A percentile compares a stretch with the other conserved stretches of the same genome.
Conservation (phyloP, 2,113 vertebrate species). For the Thunnus maccoyii region DNA sequence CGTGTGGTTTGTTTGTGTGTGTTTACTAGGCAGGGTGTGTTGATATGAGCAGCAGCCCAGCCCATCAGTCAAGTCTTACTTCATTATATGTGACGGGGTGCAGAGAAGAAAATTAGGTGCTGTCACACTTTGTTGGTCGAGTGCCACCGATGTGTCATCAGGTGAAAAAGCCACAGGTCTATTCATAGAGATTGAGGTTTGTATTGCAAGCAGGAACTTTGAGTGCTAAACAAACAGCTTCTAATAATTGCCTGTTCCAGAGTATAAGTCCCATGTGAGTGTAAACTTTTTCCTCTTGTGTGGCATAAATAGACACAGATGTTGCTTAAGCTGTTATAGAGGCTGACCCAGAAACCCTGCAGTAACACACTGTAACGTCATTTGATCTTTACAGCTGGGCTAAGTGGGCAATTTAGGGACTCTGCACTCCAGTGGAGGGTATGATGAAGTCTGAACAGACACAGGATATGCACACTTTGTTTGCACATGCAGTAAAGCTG, state of each 20-base stretch:
- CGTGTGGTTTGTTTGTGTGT: background rate
- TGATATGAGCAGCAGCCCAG: background rate
- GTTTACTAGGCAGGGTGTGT: conserved; percentile 47
- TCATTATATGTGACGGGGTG: background rate
- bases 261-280: background rate
- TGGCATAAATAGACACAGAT: conserved; percentile 9
- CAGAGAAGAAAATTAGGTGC: background rate
- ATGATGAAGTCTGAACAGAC: conserved; percentile 21
- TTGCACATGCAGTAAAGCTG: conserved; percentile 17
- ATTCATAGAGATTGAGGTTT: conserved; percentile 7
- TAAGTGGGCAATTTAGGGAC: conserved; percentile 43
- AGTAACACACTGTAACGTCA: conserved; percentile 33
- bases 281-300: background rate
- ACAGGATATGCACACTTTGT: conserved; percentile 18
- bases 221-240: background rate
- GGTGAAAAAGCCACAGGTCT: background rate
- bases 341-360: conserved; percentile 20
- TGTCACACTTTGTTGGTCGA: background rate
- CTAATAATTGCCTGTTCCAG: background rate
- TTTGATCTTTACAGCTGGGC: conserved; percentile 41
- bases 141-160: background rate
- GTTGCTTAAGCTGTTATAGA: background rate
- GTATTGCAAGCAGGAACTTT: background rate
- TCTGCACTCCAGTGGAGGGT: conserved; percentile 12
- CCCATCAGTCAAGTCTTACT: conserved; percentile 30